These are phyloP conservation scores for Lasioglossum marginatum DNA, from an alignment of 2,888 invertebrate genomes.

Conservation along the genomic window DNA sequence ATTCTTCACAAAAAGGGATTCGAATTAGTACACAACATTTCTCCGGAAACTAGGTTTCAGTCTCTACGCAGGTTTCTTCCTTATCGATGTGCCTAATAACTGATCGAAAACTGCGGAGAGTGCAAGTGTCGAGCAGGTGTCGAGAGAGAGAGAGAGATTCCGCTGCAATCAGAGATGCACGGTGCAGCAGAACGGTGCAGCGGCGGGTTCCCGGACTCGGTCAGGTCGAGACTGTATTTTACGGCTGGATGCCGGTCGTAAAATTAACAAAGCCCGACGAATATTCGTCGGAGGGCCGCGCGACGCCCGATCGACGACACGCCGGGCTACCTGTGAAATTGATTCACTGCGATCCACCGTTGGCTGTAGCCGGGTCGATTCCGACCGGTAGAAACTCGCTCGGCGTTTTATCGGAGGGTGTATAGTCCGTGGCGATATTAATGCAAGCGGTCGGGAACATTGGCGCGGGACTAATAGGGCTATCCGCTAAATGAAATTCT, in stretches of 20 bases:
- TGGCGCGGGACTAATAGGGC: slow-evolving; percentile 27
- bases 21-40: too few relatives aligned
- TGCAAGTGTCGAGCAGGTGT: background rate
- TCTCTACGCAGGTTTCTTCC: too few relatives aligned
- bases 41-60: too few relatives aligned
- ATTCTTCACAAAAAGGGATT: too few relatives aligned
- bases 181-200: background rate
- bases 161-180: background rate
- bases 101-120: background rate
- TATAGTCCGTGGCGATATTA: slow-evolving; percentile 8
- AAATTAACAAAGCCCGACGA: slow-evolving; percentile 67
- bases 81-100: background rate
- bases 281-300: slow-evolving; percentile 53
- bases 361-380: background rate
- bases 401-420: slow-evolving; percentile 10
- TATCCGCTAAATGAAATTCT: slow-evolving; percentile 29
- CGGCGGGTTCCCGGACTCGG: background rate
- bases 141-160: background rate
- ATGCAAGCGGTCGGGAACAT: background rate
- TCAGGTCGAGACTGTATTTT: slow-evolving; percentile 55
- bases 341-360: slow-evolving; percentile 56
- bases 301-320: slow-evolving; percentile 64
- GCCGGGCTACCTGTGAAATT: slow-evolving; percentile 65
- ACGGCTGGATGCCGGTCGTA: slow-evolving; percentile 64
- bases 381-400: slow-evolving; percentile 9